These are phyloP conservation scores for Pygoscelis adeliae DNA, from an alignment of 2,113 vertebrate species.

Conservation along the genomic window DNA sequence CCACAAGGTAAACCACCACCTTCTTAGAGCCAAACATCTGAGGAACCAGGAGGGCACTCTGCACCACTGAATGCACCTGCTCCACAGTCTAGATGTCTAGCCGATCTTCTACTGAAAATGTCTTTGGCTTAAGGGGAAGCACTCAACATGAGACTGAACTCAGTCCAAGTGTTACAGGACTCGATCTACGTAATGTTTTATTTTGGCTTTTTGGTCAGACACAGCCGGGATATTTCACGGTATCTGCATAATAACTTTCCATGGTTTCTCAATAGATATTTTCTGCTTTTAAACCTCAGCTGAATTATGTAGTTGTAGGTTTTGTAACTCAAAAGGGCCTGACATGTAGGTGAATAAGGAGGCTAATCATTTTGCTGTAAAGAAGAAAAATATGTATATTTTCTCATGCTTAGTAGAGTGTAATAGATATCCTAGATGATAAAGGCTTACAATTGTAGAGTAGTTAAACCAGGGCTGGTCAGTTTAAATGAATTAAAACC, in stretches of 20 bases:
- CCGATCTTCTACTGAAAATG: neutral
- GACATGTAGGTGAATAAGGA: conserved; percentile 4
- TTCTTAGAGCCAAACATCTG: neutral
- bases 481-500: conserved; percentile 58
- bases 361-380: conserved; percentile 1
- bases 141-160: neutral
- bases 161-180: neutral
- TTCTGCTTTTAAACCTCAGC: conserved; percentile 1
- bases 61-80: neutral
- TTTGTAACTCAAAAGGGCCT: neutral
- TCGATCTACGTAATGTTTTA: neutral
- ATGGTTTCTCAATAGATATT: neutral
- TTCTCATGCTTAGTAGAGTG: conserved; percentile 3
- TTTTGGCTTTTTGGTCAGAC: neutral
- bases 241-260: neutral
- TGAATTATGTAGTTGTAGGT: neutral
- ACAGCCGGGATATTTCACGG: neutral
- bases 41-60: rapidly evolving
- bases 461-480: conserved; percentile 19
- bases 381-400: conserved; percentile 23
- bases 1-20: neutral
- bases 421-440: conserved; percentile 27
- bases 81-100: neutral
- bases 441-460: neutral
- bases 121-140: neutral